Evolutionary conservation across 2,113 vertebrate species (phyloP).

Genomic region (Toxotes chatareus): DNA sequence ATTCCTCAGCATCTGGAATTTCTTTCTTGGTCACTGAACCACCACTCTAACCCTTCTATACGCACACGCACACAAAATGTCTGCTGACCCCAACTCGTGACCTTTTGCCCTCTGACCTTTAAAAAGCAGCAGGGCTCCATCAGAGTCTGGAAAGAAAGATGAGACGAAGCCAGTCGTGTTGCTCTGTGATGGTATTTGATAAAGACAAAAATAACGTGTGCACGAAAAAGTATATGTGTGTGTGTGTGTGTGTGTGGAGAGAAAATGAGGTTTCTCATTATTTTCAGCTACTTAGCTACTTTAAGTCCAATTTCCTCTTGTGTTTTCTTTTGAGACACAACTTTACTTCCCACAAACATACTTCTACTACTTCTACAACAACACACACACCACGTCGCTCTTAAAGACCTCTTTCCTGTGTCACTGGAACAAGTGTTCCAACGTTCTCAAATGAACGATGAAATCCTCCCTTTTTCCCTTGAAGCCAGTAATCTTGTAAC

Average conservation of each 20-base stretch:
- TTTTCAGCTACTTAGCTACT: constrained; percentile 19
- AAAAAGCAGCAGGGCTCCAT: constrained; percentile 56
- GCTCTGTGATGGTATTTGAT: constrained; percentile 11
- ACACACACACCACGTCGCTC: background rate
- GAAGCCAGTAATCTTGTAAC: background rate
- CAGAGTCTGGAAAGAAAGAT: constrained; percentile 28
- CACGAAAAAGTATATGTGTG: background rate
- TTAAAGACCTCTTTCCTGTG: constrained; percentile 54
- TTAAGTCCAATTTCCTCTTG: constrained; percentile 19
- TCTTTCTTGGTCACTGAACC: constrained; percentile 64
- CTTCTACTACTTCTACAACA: background rate
- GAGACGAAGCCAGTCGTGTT: constrained; percentile 7
- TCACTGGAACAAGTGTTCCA: constrained; percentile 20
- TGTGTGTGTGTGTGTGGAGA: background rate
- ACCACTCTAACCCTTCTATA: constrained; percentile 28
- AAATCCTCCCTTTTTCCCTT: constrained; percentile 8
- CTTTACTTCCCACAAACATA: background rate
- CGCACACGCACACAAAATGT: constrained; percentile 51
- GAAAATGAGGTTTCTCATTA: background rate
- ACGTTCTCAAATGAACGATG: background rate
- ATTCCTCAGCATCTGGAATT: constrained; percentile 75
- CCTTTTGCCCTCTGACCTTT: constrained; percentile 54
- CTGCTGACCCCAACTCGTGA: constrained; percentile 60
- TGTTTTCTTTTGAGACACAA: constrained; percentile 15
- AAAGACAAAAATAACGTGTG: background rate